A percentile compares a stretch with the other conserved stretches of the same genome.
Evolutionary conservation across 2,888 invertebrate genomes (phyloP).

Genomic region (Diaphora mendica): DNA sequence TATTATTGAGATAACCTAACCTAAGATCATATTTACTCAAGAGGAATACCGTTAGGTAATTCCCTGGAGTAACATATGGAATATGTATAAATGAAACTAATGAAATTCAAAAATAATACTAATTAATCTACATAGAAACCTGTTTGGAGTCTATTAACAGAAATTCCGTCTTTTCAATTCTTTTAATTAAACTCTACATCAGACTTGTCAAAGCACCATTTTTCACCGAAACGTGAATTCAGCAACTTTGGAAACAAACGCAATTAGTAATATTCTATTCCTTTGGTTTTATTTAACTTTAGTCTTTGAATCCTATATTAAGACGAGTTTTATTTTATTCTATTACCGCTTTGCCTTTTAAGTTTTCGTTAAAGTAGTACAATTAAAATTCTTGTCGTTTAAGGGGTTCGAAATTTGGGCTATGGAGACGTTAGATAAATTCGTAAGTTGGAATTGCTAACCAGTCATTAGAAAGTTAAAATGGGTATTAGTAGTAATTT

Average conservation of each 20-base stretch:
- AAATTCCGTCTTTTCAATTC: conserved; percentile 13
- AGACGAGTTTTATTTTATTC: conserved; percentile 49
- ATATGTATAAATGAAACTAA: no score
- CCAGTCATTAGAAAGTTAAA: neutral
- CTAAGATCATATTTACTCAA: no score
- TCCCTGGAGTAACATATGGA: no score
- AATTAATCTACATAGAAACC: neutral
- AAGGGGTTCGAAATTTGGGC: neutral
- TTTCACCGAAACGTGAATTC: conserved; percentile 42
- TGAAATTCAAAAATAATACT: neutral
- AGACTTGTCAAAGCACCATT: conserved; percentile 46
- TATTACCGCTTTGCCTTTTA: conserved; percentile 30
- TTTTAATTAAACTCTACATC: conserved; percentile 51
- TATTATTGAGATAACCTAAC: no score
- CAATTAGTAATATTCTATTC: conserved; percentile 56
- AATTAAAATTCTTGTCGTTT: conserved; percentile 33
- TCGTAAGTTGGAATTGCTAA: neutral
- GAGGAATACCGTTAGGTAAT: no score
- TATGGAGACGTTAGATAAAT: neutral
- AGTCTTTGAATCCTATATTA: conserved; percentile 46
- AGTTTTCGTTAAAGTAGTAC: conserved; percentile 26
- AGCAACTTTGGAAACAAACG: conserved; percentile 41
- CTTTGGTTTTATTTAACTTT: conserved; percentile 47
- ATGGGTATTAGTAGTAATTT: neutral
- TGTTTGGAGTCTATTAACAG: neutral